Conservation (phyloP, 2,113 vertebrate species). For the pig (Sus scrofa) region DNA sequence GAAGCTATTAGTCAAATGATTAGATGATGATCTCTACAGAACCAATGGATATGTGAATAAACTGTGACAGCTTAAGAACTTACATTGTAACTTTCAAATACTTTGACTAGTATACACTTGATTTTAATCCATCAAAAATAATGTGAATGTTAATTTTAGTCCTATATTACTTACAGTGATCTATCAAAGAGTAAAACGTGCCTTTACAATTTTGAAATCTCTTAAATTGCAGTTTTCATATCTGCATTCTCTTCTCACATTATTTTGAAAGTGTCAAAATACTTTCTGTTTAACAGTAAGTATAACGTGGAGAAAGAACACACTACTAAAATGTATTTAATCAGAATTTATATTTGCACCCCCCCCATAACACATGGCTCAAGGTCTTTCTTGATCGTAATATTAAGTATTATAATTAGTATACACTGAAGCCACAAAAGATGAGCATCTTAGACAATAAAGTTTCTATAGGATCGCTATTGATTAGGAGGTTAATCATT, state of each 20-base stretch:
- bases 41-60: neutral
- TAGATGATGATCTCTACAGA: neutral
- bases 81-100: neutral
- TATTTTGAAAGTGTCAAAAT: constrained; percentile 27
- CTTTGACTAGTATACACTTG: neutral
- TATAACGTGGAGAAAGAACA: neutral
- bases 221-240: neutral
- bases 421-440: neutral
- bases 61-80: neutral
- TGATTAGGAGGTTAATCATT: neutral
- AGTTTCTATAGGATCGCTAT: neutral
- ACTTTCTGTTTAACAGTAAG: neutral
- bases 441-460: neutral
- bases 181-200: neutral
- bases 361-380: neutral
- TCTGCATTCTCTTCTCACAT: neutral
- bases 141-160: neutral
- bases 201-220: neutral
- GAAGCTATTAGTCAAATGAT: neutral
- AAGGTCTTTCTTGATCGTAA: neutral
- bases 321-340: neutral
- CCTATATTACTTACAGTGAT: neutral
- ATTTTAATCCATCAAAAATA: constrained; percentile 39
- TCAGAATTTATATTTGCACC: neutral
- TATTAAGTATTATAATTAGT: constrained; percentile 7